A percentile compares a stretch with the other conserved stretches of the same genome.
phyloP scores from a whole-genome alignment of 2,113 vertebrate species.

The Toxostoma redivivum region DNA sequence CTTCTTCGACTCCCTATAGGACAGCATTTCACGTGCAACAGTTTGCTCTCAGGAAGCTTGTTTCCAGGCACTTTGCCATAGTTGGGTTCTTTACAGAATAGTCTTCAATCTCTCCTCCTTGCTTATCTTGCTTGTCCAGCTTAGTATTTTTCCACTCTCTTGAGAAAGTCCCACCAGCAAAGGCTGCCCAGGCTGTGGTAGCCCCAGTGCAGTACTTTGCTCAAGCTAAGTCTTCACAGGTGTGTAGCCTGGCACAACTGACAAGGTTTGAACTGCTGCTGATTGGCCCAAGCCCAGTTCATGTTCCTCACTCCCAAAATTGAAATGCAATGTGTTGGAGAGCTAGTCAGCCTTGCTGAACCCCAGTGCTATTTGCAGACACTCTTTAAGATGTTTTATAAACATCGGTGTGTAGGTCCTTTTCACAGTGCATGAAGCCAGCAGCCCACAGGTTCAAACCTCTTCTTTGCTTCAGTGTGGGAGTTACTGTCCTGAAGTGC shows the following conservation, averaged over 20 bases:
- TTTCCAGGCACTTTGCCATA: background rate
- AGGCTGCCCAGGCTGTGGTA: background rate
- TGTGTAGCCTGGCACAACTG: accelerated
- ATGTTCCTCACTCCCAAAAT: background rate
- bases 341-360: background rate
- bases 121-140: background rate
- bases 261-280: background rate
- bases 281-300: background rate
- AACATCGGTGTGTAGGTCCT: background rate
- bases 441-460: accelerated
- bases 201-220: background rate
- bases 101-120: background rate
- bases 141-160: background rate
- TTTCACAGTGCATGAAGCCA: background rate
- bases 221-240: background rate
- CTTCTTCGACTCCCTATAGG: background rate
- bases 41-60: background rate
- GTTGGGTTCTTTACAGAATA: background rate
- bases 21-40: background rate
- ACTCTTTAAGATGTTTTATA: background rate
- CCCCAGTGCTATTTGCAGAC: background rate
- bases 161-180: background rate
- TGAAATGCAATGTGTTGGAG: background rate
- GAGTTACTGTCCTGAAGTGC: background rate
- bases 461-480: background rate